A percentile compares a stretch with the other conserved stretches of the same genome.
Conservation (phyloP, 2,113 vertebrate species). For the Calyptommatus sinebrachiatus region DNA sequence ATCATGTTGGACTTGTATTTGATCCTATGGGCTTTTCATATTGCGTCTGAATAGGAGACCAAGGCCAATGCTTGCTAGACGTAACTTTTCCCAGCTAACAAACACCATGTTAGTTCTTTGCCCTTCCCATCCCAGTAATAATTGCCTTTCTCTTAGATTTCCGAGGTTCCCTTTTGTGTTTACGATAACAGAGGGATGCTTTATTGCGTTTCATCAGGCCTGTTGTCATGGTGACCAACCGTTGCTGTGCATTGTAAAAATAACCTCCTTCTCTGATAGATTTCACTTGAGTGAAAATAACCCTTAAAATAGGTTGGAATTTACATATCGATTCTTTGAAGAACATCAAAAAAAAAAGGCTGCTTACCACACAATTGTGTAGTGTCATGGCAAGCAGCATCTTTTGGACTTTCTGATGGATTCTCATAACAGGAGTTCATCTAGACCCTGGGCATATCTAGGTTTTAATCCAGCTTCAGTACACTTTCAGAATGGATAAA, state of each 20-base stretch:
- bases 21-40: neutral
- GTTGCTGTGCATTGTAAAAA: slow-evolving; percentile 79
- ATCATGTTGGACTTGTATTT: neutral
- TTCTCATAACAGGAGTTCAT: neutral
- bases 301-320: slow-evolving; percentile 85
- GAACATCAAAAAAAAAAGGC: slow-evolving; percentile 50
- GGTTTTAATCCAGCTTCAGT: no score
- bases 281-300: slow-evolving; percentile 84
- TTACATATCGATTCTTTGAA: slow-evolving; percentile 79
- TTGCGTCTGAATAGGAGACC: accelerated
- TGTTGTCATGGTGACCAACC: slow-evolving; percentile 81
- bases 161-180: slow-evolving; percentile 80
- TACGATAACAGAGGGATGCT: slow-evolving; percentile 80
- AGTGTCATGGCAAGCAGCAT: neutral
- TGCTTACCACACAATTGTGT: slow-evolving; percentile 42
- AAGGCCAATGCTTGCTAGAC: neutral
- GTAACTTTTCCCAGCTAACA: accelerated
- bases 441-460: neutral
- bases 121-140: slow-evolving; percentile 48
- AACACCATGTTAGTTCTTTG: neutral
- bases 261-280: slow-evolving; percentile 84
- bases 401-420: neutral
- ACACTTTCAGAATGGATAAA: no score
- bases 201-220: slow-evolving; percentile 77
- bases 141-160: slow-evolving; percentile 68